These are phyloP conservation scores for Anoplolepis gracilipes DNA, from an alignment of 1,140 invertebrate genomes.

Conservation along the genomic window DNA sequence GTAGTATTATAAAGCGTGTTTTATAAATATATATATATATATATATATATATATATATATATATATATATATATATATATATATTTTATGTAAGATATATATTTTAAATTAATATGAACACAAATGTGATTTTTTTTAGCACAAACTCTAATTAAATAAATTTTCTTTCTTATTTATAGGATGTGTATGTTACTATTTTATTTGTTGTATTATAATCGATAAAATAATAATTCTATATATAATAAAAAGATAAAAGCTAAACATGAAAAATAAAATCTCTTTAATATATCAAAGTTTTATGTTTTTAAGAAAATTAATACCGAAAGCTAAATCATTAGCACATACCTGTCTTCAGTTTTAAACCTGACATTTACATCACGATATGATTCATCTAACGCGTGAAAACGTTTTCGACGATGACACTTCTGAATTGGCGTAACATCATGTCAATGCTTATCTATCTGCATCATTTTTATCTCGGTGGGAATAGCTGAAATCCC, in stretches of 20 bases:
- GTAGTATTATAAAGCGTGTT: neutral
- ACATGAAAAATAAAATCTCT: neutral
- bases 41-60: conserved; percentile 5
- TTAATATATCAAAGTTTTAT: neutral
- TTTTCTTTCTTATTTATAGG: neutral
- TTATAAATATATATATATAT: conserved; percentile 11
- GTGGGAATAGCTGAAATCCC: conserved; percentile 59
- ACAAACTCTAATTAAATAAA: neutral
- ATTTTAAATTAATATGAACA: neutral
- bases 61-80: conserved; percentile 8
- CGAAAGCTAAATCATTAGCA: neutral
- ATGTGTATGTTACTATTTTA: neutral
- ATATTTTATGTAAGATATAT: conserved; percentile 4
- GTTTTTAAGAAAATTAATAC: neutral
- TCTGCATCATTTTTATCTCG: conserved; percentile 40
- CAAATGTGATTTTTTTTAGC: neutral
- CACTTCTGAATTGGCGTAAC: conserved; percentile 1
- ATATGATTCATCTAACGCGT: neutral
- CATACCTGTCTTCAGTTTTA: neutral
- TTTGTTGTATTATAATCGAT: neutral
- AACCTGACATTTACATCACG: neutral
- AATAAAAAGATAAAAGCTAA: neutral
- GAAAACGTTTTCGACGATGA: neutral
- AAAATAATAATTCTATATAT: neutral
- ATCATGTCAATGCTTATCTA: conserved; percentile 46